Conservation (phyloP, 1,140 invertebrate species). For the Epicauta chinensis region DNA sequence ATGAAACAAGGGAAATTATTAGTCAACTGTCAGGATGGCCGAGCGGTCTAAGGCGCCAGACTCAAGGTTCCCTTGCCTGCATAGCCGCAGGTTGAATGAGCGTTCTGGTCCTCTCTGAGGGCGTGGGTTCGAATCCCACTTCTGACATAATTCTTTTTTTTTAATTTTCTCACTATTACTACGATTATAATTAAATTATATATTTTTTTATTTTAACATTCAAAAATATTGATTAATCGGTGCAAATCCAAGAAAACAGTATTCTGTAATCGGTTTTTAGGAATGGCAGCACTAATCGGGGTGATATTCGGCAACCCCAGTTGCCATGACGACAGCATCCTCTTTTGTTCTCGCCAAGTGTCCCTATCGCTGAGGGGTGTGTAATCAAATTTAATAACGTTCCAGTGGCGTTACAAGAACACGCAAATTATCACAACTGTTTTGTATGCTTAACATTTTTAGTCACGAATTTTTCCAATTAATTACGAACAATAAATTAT, state of each 20-base stretch:
- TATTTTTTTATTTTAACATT: too few relatives aligned
- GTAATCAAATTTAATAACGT: constrained; percentile 5
- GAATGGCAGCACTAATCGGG: constrained; percentile 2
- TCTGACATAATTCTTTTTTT: constrained; percentile 55
- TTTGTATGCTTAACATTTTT: too few relatives aligned
- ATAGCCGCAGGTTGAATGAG: constrained; percentile 9
- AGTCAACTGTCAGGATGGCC: constrained; percentile 42
- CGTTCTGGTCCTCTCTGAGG: constrained; percentile 72
- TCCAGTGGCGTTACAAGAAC: constrained; percentile 20
- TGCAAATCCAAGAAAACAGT: constrained; percentile 1
- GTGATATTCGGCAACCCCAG: constrained; percentile 1
- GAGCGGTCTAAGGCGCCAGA: constrained; percentile 59
- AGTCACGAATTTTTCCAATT: too few relatives aligned
- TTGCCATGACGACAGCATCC: constrained; percentile 27
- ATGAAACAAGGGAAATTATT: too few relatives aligned
- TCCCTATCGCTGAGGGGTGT: constrained; percentile 17
- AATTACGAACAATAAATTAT: too few relatives aligned
- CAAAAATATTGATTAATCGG: neutral
- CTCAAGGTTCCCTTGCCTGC: constrained; percentile 47
- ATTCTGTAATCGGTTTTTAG: neutral
- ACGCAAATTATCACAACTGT: too few relatives aligned
- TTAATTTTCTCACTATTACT: neutral
- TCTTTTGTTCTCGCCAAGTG: constrained; percentile 30
- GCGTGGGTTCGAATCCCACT: constrained; percentile 81
- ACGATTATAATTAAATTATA: too few relatives aligned